Evolutionary conservation across 2,113 vertebrate species (phyloP), one percentile per base, ranked within the genome.

Genomic region (Grammomys dolichurus): DNA sequence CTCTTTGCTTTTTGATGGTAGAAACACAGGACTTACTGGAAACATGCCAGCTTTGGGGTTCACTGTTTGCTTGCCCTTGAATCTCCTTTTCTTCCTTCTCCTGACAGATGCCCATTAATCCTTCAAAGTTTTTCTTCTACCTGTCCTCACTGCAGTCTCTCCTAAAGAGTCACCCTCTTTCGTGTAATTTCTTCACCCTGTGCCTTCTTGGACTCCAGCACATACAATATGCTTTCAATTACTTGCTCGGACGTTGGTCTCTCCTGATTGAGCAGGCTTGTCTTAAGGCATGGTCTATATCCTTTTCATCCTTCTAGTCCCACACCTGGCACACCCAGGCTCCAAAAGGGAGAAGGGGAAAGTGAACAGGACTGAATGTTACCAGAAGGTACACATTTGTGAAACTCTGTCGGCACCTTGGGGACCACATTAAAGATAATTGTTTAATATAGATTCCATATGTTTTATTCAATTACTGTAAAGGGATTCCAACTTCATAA

Each of bases 401-500:
- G 75, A 0, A 93, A 54, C 63, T 96, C 87, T 91, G 92, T 89
- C 81, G 87, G 94, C 48, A 93, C 63, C 80, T 51, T n/a, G 24
- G 69, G 75, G 94, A 90, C 76, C 12, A 73, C 82, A 77, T 92
- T 95, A 95, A 96, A 97, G 87, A 84, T 51, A 19, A 12, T 16
- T 92, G 76, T 93, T 90, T 95, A 92, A 93, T 90, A 96, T 8
- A 94, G 81, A 95, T 33, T 91, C 87, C 78, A 69, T 56, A 33
- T 60, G 72, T 96, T 95, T 96, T 76, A 96, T 90, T 95, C 89
- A 96, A 86, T 91, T 89, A 95, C 88, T 77, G 80, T 31, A 80
- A 97, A 91, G 60, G 81, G 89, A 96, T 95, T 94, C 92, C 93
- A 95, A 60, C n/a, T 91, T 95, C 91, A 93, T 91, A 96, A 96